A percentile compares a stretch with the other conserved stretches of the same genome.
Conservation (phyloP, 2,888 invertebrate species). For the Terebella lapidaria region DNA sequence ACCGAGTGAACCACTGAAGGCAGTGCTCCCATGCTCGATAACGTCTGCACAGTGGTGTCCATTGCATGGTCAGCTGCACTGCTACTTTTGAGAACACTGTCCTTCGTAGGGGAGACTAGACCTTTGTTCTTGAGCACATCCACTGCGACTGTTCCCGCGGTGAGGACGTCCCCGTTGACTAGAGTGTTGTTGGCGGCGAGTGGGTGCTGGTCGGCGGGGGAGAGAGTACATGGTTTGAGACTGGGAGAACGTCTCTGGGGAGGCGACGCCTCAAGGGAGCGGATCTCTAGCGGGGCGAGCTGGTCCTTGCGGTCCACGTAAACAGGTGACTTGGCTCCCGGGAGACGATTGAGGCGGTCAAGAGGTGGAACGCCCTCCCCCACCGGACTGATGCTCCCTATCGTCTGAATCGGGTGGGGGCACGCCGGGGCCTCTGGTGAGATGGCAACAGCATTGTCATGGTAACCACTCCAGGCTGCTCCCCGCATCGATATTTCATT, state of each 20-base stretch:
- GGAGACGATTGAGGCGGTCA: no score
- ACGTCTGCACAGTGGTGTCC: background rate
- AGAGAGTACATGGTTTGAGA: conserved; percentile 22
- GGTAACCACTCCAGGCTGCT: no score
- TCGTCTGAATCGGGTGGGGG: background rate
- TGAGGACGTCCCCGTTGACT: background rate
- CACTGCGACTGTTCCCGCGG: background rate
- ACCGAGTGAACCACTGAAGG: background rate
- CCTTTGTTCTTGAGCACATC: background rate
- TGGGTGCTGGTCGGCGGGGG: conserved; percentile 30
- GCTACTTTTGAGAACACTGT: background rate
- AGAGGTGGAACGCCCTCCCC: no score
- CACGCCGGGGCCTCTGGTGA: conserved; percentile 10
- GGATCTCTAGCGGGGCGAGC: conserved; percentile 11
- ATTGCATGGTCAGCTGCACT: background rate
- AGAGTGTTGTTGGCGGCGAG: background rate
- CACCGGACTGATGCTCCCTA: no score
- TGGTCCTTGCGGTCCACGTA: background rate
- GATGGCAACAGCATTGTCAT: conserved; percentile 4
- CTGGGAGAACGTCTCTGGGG: conserved; percentile 20
- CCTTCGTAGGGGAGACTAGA: background rate
- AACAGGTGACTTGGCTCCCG: no score
- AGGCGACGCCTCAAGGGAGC: conserved; percentile 17
- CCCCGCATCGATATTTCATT: no score
- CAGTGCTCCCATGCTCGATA: background rate